These are phyloP conservation scores for Oryzias dopingdopingensis DNA, from an alignment of 2,797 vertebrate species.

Conservation along the genomic window DNA sequence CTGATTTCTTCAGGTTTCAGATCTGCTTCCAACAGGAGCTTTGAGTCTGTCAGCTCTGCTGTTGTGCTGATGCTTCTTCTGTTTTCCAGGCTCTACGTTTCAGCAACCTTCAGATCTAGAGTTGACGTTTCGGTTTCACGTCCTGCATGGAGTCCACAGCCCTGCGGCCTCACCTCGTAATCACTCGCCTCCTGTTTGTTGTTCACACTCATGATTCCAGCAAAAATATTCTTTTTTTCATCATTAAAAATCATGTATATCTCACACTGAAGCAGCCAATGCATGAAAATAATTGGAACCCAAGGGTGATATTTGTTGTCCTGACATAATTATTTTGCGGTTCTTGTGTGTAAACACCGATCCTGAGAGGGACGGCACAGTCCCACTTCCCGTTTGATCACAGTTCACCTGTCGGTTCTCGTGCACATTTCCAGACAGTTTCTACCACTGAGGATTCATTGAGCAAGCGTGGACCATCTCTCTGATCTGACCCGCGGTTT, in stretches of 20 bases:
- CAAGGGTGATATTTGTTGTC: slow-evolving; percentile 85
- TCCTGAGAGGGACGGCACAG: slow-evolving; percentile 63
- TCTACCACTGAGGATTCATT: too few species aligned
- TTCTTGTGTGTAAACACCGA: slow-evolving; percentile 70
- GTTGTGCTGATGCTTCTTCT: too few species aligned
- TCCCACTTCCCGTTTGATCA: slow-evolving; percentile 70
- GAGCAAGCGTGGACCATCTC: too few species aligned
- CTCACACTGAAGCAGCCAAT: slow-evolving; percentile 74
- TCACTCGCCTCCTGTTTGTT: slow-evolving; percentile 22
- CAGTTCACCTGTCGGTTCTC: slow-evolving; percentile 66
- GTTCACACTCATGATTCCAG: slow-evolving; percentile 31
- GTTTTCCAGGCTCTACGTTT: too few species aligned
- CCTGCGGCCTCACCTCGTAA: slow-evolving; percentile 13
- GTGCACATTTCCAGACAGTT: slow-evolving; percentile 13
- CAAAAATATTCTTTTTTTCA: slow-evolving; percentile 28
- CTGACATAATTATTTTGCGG: slow-evolving; percentile 81
- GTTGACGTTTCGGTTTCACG: too few species aligned
- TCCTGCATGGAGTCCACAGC: not conserved
- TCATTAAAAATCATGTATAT: slow-evolving; percentile 41
- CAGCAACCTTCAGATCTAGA: too few species aligned
- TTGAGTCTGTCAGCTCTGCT: too few species aligned
- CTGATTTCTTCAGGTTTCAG: too few species aligned
- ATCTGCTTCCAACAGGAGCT: too few species aligned
- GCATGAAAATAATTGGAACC: slow-evolving; percentile 85
- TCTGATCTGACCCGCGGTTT: too few species aligned